A percentile compares a stretch with the other conserved stretches of the same genome.
These are phyloP conservation scores for Microctonus hyperodae DNA, from an alignment of 2,888 invertebrate genomes.

Conservation along the genomic window DNA sequence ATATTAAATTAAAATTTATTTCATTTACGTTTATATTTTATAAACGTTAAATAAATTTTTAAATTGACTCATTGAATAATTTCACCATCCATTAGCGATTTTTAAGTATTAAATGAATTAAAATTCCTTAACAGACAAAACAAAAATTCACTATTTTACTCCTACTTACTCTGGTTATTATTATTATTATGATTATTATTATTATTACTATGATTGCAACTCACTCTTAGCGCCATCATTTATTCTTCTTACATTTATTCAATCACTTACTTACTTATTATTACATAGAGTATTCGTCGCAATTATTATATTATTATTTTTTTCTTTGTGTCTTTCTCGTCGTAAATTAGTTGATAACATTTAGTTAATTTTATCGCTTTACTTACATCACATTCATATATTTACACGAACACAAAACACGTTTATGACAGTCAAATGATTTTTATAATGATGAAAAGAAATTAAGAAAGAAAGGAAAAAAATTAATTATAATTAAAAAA, in stretches of 20 bases:
- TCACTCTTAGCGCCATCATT: conserved; percentile 40
- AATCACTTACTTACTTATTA: conserved; percentile 43
- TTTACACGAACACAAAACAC: neutral
- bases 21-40: neutral
- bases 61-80: neutral
- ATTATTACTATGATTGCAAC: conserved; percentile 42
- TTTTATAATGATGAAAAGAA: conserved; percentile 25
- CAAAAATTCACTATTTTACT: conserved; percentile 30
- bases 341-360: conserved; percentile 44
- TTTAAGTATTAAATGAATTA: neutral
- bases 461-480: no score
- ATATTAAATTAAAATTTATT: neutral
- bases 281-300: conserved; percentile 42
- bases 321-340: conserved; percentile 33
- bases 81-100: neutral
- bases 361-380: conserved; percentile 19
- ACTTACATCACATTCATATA: conserved; percentile 11
- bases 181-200: conserved; percentile 40
- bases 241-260: conserved; percentile 34
- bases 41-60: neutral
- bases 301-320: conserved; percentile 38
- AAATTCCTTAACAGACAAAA: conserved; percentile 4
- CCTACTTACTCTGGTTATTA: conserved; percentile 16
- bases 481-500: no score
- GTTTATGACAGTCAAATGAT: conserved; percentile 11